Conservation (phyloP, 1,140 invertebrate species). For the Teleopsis dalmanni region DNA sequence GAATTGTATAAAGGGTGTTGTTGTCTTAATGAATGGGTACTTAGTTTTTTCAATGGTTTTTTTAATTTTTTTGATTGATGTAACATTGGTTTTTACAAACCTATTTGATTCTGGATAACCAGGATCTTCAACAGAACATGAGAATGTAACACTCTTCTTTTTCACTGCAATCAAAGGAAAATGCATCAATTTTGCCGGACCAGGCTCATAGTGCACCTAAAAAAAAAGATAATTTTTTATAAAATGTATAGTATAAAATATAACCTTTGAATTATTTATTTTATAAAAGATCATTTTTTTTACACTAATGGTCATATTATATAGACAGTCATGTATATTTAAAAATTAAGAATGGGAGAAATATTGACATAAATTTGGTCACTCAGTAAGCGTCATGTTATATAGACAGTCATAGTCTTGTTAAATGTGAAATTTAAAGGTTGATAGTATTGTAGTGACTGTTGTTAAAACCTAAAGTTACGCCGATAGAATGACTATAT, state of each 20-base stretch:
- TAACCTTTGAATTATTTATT: too few relatives aligned
- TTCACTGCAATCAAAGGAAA: constrained; percentile 71
- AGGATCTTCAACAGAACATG: constrained; percentile 71
- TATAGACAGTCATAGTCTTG: too few relatives aligned
- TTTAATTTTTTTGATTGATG: constrained; percentile 4
- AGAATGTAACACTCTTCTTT: constrained; percentile 65
- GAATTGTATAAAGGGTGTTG: constrained; percentile 17
- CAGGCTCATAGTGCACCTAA: constrained; percentile 57
- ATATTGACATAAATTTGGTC: too few relatives aligned
- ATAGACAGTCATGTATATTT: too few relatives aligned
- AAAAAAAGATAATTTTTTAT: neutral
- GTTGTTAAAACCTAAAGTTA: too few relatives aligned
- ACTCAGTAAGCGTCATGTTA: too few relatives aligned
- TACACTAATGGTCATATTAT: too few relatives aligned
- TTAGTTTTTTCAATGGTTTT: constrained; percentile 1
- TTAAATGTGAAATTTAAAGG: too few relatives aligned
- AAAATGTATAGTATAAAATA: neutral
- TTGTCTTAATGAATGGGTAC: neutral
- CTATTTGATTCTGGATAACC: constrained; percentile 65
- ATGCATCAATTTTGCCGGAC: constrained; percentile 60
- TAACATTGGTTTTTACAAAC: constrained; percentile 29
- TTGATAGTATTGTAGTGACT: too few relatives aligned
- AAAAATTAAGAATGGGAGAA: too few relatives aligned
- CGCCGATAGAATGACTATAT: too few relatives aligned
- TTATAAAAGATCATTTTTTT: too few relatives aligned